Evolutionary conservation across 2,113 vertebrate genomes (phyloP).

Genomic region (Spilogale gracilis): DNA sequence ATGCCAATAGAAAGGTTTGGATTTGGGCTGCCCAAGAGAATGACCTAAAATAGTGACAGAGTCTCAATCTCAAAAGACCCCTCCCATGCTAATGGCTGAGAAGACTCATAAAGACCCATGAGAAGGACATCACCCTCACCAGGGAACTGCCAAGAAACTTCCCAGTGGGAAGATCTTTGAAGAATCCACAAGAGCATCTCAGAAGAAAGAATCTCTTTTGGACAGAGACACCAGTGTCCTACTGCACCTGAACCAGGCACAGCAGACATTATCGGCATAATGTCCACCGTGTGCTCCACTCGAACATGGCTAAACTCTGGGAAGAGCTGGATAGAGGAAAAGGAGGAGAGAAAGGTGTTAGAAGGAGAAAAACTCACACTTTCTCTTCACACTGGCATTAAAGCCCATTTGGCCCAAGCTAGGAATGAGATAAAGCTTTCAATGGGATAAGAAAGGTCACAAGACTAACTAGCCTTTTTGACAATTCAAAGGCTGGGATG

Average conservation of each 20-base stretch:
- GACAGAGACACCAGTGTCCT: fast-evolving
- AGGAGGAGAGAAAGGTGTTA: fast-evolving
- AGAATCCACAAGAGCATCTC: not conserved
- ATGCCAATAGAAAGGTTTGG: not conserved
- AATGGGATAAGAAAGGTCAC: not conserved
- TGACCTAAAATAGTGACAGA: fast-evolving
- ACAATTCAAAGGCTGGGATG: not conserved
- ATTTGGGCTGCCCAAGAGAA: not conserved
- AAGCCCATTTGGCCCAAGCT: not conserved
- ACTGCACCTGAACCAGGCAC: too few relatives aligned
- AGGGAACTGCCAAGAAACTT: fast-evolving
- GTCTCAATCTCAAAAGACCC: not conserved
- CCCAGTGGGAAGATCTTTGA: not conserved
- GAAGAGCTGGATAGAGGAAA: not conserved
- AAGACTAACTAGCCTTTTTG: not conserved
- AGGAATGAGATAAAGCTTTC: too few relatives aligned
- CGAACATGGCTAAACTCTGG: fast-evolving
- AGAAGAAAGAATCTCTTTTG: not conserved
- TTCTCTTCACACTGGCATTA: not conserved
- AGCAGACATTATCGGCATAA: fast-evolving
- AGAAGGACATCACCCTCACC: not conserved
- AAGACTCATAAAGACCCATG: not conserved
- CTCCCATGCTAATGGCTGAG: not conserved
- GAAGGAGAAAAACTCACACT: not conserved
- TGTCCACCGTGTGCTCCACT: fast-evolving